Evolutionary conservation across 1,140 invertebrate genomes (phyloP).

Genomic region (Drosophila parvula): DNA sequence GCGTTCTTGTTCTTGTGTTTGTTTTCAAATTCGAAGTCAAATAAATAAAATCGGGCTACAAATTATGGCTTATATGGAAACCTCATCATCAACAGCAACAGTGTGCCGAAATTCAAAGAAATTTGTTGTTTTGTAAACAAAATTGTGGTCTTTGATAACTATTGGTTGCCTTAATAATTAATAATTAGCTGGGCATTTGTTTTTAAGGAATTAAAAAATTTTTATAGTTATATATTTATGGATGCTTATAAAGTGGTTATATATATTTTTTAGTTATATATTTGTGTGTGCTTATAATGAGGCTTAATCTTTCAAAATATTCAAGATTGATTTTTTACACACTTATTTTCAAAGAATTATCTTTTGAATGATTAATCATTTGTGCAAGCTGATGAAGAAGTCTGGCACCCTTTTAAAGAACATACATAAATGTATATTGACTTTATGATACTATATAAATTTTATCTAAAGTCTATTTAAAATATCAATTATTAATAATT

Average conservation of each 20-base stretch:
- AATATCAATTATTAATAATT: neutral
- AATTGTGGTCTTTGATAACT: neutral
- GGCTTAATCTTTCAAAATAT: neutral
- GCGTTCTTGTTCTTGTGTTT: conserved; percentile 16
- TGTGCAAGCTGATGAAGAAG: no score
- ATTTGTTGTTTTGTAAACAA: conserved; percentile 29
- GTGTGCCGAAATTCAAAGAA: conserved; percentile 2
- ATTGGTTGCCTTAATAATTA: neutral
- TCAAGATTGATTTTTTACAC: neutral
- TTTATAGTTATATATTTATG: no score
- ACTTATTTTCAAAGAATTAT: no score
- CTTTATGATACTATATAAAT: no score
- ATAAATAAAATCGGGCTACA: conserved; percentile 55
- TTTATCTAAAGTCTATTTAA: no score
- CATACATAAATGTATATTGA: no score
- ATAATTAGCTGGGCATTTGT: neutral
- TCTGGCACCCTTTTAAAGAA: no score
- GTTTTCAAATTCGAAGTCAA: conserved; percentile 59
- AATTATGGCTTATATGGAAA: conserved; percentile 63
- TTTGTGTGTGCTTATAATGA: no score
- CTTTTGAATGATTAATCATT: no score
- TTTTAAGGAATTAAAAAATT: neutral
- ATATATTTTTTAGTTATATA: no score
- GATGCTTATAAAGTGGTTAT: no score
- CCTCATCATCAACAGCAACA: conserved; percentile 17